Conservation (phyloP, 2,797 vertebrate species). For the Pangasius krempfi region DNA sequence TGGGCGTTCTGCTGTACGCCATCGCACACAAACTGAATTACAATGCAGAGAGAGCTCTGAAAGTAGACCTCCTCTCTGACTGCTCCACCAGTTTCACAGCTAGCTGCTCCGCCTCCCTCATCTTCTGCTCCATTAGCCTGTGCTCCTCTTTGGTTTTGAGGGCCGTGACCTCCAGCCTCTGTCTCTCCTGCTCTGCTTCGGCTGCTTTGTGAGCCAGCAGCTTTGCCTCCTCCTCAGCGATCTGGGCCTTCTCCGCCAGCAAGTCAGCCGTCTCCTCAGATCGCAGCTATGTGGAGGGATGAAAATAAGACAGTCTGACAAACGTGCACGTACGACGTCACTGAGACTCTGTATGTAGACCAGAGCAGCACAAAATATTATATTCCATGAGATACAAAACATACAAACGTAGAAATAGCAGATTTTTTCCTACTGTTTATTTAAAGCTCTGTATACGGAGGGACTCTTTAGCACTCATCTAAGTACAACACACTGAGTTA, state of each 20-base stretch:
- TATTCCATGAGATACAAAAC: background rate
- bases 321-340: background rate
- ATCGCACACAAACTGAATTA: background rate
- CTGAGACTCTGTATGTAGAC: background rate
- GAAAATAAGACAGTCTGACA: conserved; percentile 14
- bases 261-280: conserved; percentile 91
- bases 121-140: conserved; percentile 93
- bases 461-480: background rate
- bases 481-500: background rate
- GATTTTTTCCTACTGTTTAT: background rate
- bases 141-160: conserved; percentile 93
- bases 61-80: conserved; percentile 84
- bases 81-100: conserved; percentile 91
- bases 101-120: conserved; percentile 90
- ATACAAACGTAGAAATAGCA: background rate
- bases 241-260: conserved; percentile 93
- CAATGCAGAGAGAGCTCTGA: background rate
- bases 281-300: conserved; percentile 73
- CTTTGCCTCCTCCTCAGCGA: conserved; percentile 92
- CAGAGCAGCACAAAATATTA: background rate
- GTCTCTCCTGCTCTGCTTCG: conserved; percentile 89
- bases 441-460: background rate
- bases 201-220: conserved; percentile 92
- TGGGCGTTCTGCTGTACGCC: background rate
- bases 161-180: conserved; percentile 87